Conservation (phyloP, 2,113 vertebrate species). For the Tringa solitaria region DNA sequence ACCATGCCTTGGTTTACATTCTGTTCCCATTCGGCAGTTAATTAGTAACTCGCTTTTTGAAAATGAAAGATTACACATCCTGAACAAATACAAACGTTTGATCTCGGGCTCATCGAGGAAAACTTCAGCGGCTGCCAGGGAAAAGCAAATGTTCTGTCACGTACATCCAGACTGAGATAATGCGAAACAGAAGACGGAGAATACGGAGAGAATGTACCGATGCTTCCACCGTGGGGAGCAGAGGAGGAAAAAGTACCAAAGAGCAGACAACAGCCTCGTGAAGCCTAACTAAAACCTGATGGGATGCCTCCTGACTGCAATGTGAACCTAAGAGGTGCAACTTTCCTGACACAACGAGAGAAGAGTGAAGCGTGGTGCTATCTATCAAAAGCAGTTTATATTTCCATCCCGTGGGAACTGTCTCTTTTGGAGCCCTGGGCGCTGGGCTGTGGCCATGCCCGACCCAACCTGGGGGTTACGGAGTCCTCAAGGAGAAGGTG, state of each 20-base stretch:
- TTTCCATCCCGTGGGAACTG: background rate
- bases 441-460: background rate
- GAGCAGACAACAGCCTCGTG: background rate
- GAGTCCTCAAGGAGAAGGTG: background rate
- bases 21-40: slow-evolving; percentile 28
- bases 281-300: slow-evolving; percentile 27
- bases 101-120: slow-evolving; percentile 31
- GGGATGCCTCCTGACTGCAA: background rate
- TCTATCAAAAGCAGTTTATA: background rate
- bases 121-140: slow-evolving; percentile 44
- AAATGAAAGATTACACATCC: slow-evolving; percentile 48
- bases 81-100: slow-evolving; percentile 42
- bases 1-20: background rate
- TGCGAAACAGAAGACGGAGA: slow-evolving; percentile 44
- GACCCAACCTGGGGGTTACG: background rate
- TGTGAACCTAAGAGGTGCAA: background rate
- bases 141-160: slow-evolving; percentile 55
- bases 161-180: slow-evolving; percentile 50
- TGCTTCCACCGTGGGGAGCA: background rate
- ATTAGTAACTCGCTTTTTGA: slow-evolving; percentile 47
- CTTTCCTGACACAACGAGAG: background rate
- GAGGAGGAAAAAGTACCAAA: background rate
- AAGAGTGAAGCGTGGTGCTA: background rate
- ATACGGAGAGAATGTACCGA: background rate
- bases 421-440: background rate